phyloP scores from a whole-genome alignment of 2,888 invertebrate species.

The Euphydryas editha region DNA sequence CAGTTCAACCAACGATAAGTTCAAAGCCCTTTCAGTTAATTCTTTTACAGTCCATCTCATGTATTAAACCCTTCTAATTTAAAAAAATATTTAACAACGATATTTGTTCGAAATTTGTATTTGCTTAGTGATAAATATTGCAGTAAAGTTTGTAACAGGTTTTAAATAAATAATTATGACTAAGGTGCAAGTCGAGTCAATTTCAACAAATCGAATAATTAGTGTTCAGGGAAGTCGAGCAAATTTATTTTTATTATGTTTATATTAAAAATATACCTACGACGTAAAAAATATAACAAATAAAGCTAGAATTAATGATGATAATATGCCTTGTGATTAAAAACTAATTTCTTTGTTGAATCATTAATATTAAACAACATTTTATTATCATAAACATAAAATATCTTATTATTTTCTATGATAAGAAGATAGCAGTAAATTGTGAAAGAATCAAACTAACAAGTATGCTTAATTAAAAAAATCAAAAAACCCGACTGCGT shows the following conservation, averaged over 20 bases:
- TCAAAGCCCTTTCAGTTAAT: slow-evolving; percentile 62
- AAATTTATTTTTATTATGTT: slow-evolving; percentile 19
- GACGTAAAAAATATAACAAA: not conserved
- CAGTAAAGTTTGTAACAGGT: slow-evolving; percentile 1
- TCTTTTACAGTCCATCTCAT: not conserved
- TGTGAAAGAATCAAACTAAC: not conserved
- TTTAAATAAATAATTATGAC: slow-evolving; percentile 18
- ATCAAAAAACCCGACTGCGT: no score
- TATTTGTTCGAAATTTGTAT: not conserved
- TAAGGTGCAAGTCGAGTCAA: slow-evolving; percentile 20
- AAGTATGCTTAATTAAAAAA: no score
- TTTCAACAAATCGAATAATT: slow-evolving; percentile 24
- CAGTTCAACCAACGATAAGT: slow-evolving; percentile 43
- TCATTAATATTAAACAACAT: not conserved
- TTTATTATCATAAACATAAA: not conserved
- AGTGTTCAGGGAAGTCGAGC: slow-evolving; percentile 28
- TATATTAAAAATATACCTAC: not conserved
- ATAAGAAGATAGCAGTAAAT: not conserved
- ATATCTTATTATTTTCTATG: not conserved
- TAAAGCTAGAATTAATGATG: not conserved
- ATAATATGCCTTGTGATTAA: not conserved
- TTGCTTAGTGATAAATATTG: not conserved
- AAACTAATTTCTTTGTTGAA: not conserved
- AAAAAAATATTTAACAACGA: not conserved
- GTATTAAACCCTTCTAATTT: no score